Percentiles rank a stretch among this genome's conserved stretches.
These are phyloP conservation scores for Scelioninae gen. 1 DNA, from an alignment of 2,888 invertebrate genomes.

Conservation along the genomic window DNA sequence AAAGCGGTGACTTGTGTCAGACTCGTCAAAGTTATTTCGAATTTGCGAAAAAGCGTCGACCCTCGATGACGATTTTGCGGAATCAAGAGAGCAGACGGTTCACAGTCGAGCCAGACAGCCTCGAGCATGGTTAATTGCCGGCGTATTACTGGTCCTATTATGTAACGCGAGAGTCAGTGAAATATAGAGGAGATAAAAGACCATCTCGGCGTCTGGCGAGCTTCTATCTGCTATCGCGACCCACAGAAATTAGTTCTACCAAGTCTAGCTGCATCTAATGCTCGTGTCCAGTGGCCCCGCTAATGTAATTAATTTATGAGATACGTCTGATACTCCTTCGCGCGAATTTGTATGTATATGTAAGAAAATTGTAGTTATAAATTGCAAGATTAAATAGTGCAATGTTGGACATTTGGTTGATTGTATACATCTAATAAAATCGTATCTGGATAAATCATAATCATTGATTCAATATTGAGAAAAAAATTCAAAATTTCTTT, in stretches of 20 bases:
- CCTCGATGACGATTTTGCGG: slow-evolving; percentile 62
- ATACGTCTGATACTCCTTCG: slow-evolving; percentile 17
- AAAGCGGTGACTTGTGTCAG: slow-evolving; percentile 50
- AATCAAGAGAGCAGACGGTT: slow-evolving; percentile 67
- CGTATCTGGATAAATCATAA: too few species aligned
- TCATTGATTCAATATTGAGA: too few species aligned
- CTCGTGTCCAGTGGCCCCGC: slow-evolving; percentile 15
- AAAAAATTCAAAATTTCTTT: too few species aligned
- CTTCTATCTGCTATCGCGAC: slow-evolving; percentile 51
- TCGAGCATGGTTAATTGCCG: slow-evolving; percentile 74
- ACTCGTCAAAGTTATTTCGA: slow-evolving; percentile 55
- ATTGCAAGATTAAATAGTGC: not conserved
- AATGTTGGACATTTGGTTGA: too few species aligned
- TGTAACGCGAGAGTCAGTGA: slow-evolving; percentile 70
- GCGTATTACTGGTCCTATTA: slow-evolving; percentile 74
- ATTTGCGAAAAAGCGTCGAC: slow-evolving; percentile 59
- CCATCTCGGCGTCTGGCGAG: slow-evolving; percentile 57
- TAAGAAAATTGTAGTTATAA: slow-evolving; percentile 1
- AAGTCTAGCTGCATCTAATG: slow-evolving; percentile 38
- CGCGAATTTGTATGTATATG: not conserved
- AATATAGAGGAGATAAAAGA: slow-evolving; percentile 49
- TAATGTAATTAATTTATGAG: slow-evolving; percentile 39
- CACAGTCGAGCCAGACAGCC: slow-evolving; percentile 76
- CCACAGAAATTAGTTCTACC: slow-evolving; percentile 59
- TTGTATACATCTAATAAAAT: too few species aligned